Base-by-base conservation (phyloP, 1,140 invertebrate genomes). In the Ladona fulva region DNA sequence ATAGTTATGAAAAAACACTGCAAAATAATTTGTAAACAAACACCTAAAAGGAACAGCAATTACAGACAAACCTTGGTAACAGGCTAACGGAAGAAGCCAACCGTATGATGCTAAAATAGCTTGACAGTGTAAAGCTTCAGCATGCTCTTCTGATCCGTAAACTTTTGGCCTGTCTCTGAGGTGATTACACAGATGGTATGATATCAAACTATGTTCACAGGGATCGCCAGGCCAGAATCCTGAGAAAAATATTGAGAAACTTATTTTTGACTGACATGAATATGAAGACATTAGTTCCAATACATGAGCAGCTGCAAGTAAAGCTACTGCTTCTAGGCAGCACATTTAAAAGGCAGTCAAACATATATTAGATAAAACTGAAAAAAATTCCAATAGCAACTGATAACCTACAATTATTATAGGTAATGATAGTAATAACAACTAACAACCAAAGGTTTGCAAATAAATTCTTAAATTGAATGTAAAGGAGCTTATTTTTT, bases 1-100 rank as follows among this genome's bases (percentile, higher is more conserved):
- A n/a, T n/a, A n/a, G n/a, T n/a, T n/a, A n/a, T n/a, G n/a, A n/a
- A n/a, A n/a, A n/a, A n/a, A n/a, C n/a, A n/a, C n/a, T n/a, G n/a
- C n/a, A n/a, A n/a, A n/a, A n/a, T n/a, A n/a, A n/a, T n/a, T n/a
- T n/a, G n/a, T n/a, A n/a, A n/a, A n/a, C n/a, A n/a, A n/a, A n/a
- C n/a, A 29, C 25, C 76, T 24, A 74, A 44, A 24, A 76, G 76
- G 59, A 14, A 76, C 25, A 22, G n/a, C 19, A 80, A 25, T 74
- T 42, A n/a, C n/a, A 8, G 8, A 73, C 74, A 79, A 85, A 91
- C 90, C 95, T 87, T 94, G 91, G 85, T 93, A 92, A 83, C 90
- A 91, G 10, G 95, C 94, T 86, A 95, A 92, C 0, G 90, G 88
- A 76, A 92, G 84, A 10, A 96, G 86, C 91, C 94, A 96, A 14